phyloP scores from a whole-genome alignment of 2,888 invertebrate species.

The Morinoia aosen region DNA sequence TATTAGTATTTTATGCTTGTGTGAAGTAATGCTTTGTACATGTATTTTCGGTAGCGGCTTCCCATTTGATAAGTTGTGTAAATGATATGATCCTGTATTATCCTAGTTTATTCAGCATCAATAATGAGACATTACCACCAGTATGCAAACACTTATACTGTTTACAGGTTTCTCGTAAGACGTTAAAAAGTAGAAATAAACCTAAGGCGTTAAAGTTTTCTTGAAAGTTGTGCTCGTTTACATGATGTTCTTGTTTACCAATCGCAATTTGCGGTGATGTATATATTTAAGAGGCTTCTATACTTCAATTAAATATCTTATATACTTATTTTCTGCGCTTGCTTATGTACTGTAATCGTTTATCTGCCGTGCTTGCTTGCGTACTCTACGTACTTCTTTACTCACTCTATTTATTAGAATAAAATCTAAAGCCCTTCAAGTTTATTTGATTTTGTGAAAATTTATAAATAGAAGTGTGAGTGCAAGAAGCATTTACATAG shows the following conservation, averaged over 20 bases:
- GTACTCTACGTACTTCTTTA: too few relatives aligned
- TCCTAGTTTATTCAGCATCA: background rate
- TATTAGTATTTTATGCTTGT: background rate
- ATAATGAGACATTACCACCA: background rate
- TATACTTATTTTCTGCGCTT: too few relatives aligned
- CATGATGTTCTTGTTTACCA: background rate
- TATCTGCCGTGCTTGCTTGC: too few relatives aligned
- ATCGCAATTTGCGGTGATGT: background rate
- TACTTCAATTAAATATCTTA: too few relatives aligned
- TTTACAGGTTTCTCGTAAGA: background rate
- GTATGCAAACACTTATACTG: background rate
- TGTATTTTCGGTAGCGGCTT: background rate
- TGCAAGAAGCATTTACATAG: background rate
- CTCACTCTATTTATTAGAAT: too few relatives aligned
- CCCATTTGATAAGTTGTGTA: background rate
- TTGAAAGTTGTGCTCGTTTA: background rate
- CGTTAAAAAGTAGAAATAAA: background rate
- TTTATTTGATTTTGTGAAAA: too few relatives aligned
- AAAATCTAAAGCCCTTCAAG: too few relatives aligned
- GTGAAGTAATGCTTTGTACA: background rate
- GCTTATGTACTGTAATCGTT: too few relatives aligned
- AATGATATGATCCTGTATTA: background rate
- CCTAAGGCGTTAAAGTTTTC: background rate
- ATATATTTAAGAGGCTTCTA: too few relatives aligned
- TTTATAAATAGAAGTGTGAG: background rate